A percentile compares a stretch with the other conserved stretches of the same genome.
Conservation (phyloP, 2,888 invertebrate species). For the Parnassius apollo region DNA sequence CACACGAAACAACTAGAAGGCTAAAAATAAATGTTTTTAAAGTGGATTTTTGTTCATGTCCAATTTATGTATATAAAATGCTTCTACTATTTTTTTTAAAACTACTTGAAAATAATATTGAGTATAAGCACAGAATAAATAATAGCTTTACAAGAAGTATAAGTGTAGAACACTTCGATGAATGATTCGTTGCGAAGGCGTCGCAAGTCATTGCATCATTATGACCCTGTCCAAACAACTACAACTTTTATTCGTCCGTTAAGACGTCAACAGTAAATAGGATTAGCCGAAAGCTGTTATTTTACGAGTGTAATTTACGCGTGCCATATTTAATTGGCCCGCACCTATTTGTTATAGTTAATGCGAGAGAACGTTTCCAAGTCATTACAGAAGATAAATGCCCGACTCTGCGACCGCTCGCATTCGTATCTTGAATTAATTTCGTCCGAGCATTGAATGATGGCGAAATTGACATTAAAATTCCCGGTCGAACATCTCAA, state of each 20-base stretch:
- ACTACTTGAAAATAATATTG: too few relatives aligned
- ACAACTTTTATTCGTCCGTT: conserved; percentile 42
- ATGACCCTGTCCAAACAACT: conserved; percentile 38
- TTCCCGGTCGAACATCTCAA: conserved; percentile 74
- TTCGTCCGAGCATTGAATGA: conserved; percentile 74
- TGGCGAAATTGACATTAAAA: conserved; percentile 79
- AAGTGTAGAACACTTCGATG: background rate
- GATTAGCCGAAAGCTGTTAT: conserved; percentile 56
- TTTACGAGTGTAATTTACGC: conserved; percentile 62
- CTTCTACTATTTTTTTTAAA: too few relatives aligned
- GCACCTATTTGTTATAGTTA: conserved; percentile 64
- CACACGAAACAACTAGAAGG: too few relatives aligned
- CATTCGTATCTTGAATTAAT: conserved; percentile 70
- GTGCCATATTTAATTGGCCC: conserved; percentile 67
- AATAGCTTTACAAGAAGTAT: too few relatives aligned
- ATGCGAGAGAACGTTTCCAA: conserved; percentile 63
- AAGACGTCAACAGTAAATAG: conserved; percentile 37
- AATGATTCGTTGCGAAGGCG: conserved; percentile 9
- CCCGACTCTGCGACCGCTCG: conserved; percentile 46
- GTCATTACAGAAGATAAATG: conserved; percentile 73
- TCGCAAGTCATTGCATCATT: conserved; percentile 19
- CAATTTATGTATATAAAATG: too few relatives aligned
- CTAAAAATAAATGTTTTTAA: too few relatives aligned
- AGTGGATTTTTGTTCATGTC: too few relatives aligned
- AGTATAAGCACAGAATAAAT: too few relatives aligned